phyloP scores from a whole-genome alignment of 2,888 invertebrate genomes.

The Cantharis flavilabris region DNA sequence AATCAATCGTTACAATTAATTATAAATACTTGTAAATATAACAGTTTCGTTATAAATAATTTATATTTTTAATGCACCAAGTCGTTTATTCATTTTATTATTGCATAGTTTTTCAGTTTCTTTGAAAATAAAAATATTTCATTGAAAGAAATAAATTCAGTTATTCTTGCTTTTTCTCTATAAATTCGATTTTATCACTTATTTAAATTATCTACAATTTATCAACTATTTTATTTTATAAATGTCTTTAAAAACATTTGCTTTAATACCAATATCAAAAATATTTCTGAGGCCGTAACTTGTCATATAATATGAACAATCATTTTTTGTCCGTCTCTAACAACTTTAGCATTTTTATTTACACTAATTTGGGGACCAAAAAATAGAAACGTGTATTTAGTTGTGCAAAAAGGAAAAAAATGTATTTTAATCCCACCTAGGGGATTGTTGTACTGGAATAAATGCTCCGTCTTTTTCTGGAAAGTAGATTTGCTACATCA shows the following conservation, averaged over 20 bases:
- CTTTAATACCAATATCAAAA: background rate
- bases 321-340: background rate
- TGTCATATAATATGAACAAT: background rate
- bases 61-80: slow-evolving; percentile 38
- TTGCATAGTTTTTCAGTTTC: background rate
- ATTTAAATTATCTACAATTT: background rate
- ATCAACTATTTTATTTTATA: background rate
- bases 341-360: background rate
- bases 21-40: slow-evolving; percentile 45
- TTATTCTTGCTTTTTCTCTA: background rate
- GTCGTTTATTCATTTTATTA: slow-evolving; percentile 17
- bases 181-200: background rate
- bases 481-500: background rate
- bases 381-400: background rate
- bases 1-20: slow-evolving; percentile 32
- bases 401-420: background rate
- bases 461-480: background rate
- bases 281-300: background rate
- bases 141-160: background rate
- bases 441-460: background rate
- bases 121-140: background rate
- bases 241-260: background rate
- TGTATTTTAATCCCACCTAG: background rate
- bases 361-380: background rate
- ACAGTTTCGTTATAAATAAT: slow-evolving; percentile 53